phyloP scores from a whole-genome alignment of 2,113 vertebrate species.

The Anoura caudifer region DNA sequence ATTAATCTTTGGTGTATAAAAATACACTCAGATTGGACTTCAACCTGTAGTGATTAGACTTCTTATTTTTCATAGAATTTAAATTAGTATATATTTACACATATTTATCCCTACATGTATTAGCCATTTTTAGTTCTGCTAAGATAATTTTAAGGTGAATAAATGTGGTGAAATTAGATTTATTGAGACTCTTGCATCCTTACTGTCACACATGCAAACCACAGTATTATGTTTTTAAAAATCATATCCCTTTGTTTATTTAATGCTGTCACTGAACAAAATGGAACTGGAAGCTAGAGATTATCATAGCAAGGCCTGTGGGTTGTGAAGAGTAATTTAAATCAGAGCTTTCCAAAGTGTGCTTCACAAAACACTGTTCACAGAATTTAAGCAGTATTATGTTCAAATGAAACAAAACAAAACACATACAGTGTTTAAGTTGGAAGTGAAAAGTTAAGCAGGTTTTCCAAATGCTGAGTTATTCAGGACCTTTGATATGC shows the following conservation, averaged over 20 bases:
- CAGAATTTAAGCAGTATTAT: not conserved
- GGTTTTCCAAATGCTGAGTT: not conserved
- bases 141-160: not conserved
- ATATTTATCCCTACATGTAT: not conserved
- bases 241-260: not conserved
- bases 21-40: not conserved
- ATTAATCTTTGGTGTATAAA: not conserved
- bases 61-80: conserved; percentile 17
- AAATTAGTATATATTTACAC: not conserved
- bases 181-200: not conserved
- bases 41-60: not conserved
- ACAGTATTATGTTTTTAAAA: not conserved
- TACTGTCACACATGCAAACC: not conserved
- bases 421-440: not conserved
- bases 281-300: not conserved
- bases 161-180: not conserved
- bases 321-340: not conserved
- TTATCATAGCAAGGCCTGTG: not conserved
- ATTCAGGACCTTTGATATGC: not conserved
- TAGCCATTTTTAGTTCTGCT: not conserved
- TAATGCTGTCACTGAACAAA: not conserved
- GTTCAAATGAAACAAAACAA: not conserved
- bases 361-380: not conserved
- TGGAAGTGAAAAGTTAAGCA: not conserved
- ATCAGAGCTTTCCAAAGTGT: not conserved